A percentile compares a stretch with the other conserved stretches of the same genome.
Evolutionary conservation across 2,797 vertebrate genomes (phyloP).

Genomic region (Fistularia commersonii): DNA sequence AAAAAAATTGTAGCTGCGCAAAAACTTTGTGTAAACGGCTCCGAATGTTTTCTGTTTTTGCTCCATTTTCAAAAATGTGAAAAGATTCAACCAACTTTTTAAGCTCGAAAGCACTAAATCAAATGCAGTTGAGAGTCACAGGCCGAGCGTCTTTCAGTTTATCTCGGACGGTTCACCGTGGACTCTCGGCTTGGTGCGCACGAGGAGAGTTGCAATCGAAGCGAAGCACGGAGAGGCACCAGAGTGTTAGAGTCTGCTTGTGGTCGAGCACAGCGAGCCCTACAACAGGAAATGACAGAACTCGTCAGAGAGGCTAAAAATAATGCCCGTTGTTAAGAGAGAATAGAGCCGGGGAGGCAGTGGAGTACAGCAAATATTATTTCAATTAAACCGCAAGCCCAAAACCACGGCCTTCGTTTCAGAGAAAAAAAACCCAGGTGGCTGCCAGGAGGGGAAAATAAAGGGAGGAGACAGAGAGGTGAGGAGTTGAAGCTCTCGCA

Average conservation of each 20-base stretch:
- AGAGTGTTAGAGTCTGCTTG: conserved; percentile 43
- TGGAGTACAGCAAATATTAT: conserved; percentile 76
- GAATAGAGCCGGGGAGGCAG: conserved; percentile 64
- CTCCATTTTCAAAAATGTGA: neutral
- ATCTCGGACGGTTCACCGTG: conserved; percentile 9
- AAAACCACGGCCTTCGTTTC: conserved; percentile 53
- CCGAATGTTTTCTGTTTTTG: neutral
- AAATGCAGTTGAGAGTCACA: conserved; percentile 1
- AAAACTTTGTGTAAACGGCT: neutral
- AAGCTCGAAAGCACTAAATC: neutral
- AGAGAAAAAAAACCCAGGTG: conserved; percentile 49
- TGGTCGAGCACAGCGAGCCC: conserved; percentile 36
- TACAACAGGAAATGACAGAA: conserved; percentile 77
- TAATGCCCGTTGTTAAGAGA: conserved; percentile 73
- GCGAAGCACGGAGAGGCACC: conserved; percentile 21
- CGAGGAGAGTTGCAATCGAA: conserved; percentile 15
- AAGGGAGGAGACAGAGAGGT: conserved; percentile 25
- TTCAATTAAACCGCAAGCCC: conserved; percentile 67
- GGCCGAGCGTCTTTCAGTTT: neutral
- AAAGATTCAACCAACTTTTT: conserved; percentile 2
- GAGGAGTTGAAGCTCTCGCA: conserved; percentile 32
- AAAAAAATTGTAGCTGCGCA: too few relatives aligned
- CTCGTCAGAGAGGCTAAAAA: conserved; percentile 68
- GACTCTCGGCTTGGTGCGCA: conserved; percentile 2
- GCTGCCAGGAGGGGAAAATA: conserved; percentile 28